These are phyloP conservation scores for Danaus chrysippus DNA, from an alignment of 2,888 invertebrate species.

Conservation along the genomic window DNA sequence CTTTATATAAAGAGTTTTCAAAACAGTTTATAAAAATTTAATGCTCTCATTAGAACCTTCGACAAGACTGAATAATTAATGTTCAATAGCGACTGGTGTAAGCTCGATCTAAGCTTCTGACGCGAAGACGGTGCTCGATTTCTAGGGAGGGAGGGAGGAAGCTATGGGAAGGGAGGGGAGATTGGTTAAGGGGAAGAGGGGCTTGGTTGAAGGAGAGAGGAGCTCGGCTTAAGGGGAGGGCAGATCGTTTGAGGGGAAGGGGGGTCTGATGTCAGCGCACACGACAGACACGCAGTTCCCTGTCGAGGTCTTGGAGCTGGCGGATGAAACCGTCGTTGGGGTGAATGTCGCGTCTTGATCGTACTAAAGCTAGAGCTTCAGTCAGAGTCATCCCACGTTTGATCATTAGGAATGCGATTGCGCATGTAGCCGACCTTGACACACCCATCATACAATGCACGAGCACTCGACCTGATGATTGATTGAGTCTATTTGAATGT, in stretches of 20 bases:
- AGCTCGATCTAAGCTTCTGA: slow-evolving; percentile 62
- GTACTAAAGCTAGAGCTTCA: slow-evolving; percentile 85
- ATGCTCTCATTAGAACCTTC: slow-evolving; percentile 16
- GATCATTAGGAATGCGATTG: slow-evolving; percentile 89
- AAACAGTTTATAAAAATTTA: slow-evolving; percentile 19
- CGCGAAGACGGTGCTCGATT: slow-evolving; percentile 46
- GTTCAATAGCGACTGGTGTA: slow-evolving; percentile 42
- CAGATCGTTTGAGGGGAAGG: slow-evolving; percentile 27
- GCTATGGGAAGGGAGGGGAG: slow-evolving; percentile 41
- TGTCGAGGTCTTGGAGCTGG: slow-evolving; percentile 85
- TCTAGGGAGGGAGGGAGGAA: slow-evolving; percentile 39
- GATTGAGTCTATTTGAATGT: slow-evolving; percentile 3
- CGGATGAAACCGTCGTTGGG: slow-evolving; percentile 90
- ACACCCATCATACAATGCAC: slow-evolving; percentile 91
- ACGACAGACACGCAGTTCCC: slow-evolving; percentile 77
- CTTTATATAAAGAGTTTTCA: slow-evolving; percentile 8
- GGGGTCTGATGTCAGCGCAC: slow-evolving; percentile 68
- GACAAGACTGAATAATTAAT: slow-evolving; percentile 7
- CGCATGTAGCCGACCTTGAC: slow-evolving; percentile 89
- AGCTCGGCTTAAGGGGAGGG: not conserved
- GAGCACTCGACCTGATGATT: slow-evolving; percentile 82
- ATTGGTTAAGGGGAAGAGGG: not conserved
- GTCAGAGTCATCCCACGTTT: slow-evolving; percentile 85
- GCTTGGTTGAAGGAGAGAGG: slow-evolving; percentile 38
- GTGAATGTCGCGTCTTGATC: slow-evolving; percentile 84